Base-by-base conservation (phyloP, 2,113 vertebrate species). In the Chauna torquata region DNA sequence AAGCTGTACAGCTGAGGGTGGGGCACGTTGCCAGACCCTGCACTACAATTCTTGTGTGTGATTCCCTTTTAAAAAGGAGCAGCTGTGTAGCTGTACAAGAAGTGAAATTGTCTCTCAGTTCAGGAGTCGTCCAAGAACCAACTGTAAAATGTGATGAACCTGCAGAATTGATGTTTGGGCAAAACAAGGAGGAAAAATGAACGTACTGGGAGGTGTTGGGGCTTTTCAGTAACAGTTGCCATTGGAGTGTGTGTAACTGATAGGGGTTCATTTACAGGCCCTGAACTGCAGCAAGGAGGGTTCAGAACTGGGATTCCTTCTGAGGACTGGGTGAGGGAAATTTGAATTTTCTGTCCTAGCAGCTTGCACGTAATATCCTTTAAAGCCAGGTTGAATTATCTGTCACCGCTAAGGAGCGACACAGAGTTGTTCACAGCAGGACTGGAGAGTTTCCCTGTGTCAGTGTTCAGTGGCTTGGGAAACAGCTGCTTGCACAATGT, bases 31-130 rank as follows among this genome's bases (percentile, higher is more conserved):
- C 95, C 97, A 97, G 77, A 82, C 40, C 91, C 58, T 2, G 1
- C n/a, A 3, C 89, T 86, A 54, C 70, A 82, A 14, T 4, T 20
- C 82, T 91, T 8, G 3, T 82, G 68, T 61, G 42, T 0, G 11
- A 96, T 91, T 94, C 82, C 82, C 3, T 0, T 90, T 86, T 84
- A 52, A 94, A 87, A 94, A 91, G 82, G 62, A 95, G 95, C 94
- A 95, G 97, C 92, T 97, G 92, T 91, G 93, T 95, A 85, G 84
- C 92, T 91, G 50, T 82, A 27, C 0, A 2, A 64, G 74, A 85
- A 95, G 71, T 72, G 75, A 77, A 95, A 95, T 91, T 94, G 78
- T 91, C 82, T 96, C 92, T 96, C 91, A 77, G 87, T 90, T 95
- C 96, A 93, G 78, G 84, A 96, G 25, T 91, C 85, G 81, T 96